Evolutionary conservation across 2,888 invertebrate genomes (phyloP).

Genomic region (Lasioglossum oenotherae): DNA sequence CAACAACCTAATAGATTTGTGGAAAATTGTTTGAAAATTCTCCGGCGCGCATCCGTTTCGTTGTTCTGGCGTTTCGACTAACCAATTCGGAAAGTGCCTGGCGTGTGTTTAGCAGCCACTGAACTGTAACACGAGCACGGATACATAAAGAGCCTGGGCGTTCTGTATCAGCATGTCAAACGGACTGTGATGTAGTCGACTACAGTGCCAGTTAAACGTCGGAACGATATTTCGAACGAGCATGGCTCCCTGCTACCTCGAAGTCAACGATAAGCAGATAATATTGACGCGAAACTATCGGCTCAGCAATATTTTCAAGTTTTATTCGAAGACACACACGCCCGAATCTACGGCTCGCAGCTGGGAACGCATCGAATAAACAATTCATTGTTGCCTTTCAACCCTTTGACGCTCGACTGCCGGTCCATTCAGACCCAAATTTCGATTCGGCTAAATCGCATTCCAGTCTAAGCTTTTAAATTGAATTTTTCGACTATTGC

Average conservation of each 20-base stretch:
- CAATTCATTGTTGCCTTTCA: slow-evolving; percentile 1
- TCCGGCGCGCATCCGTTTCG: neutral
- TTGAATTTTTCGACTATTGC: neutral
- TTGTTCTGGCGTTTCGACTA: neutral
- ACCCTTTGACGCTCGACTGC: neutral
- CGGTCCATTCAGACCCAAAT: neutral
- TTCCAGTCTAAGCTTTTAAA: neutral
- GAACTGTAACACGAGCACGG: neutral
- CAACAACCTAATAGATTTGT: too few species aligned
- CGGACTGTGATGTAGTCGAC: neutral
- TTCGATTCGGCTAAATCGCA: neutral
- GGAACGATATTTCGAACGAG: slow-evolving; percentile 11
- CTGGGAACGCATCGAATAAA: neutral
- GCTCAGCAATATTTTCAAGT: neutral
- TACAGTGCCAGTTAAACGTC: slow-evolving; percentile 6
- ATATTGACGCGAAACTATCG: neutral
- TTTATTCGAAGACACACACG: neutral
- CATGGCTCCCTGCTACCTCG: neutral
- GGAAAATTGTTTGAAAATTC: neutral
- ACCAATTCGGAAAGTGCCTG: neutral
- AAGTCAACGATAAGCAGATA: neutral
- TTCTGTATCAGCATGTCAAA: neutral
- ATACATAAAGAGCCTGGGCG: neutral
- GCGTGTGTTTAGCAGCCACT: neutral
- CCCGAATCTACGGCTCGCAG: neutral